phyloP scores from a whole-genome alignment of 2,113 vertebrate genomes.

The Syngnathoides biaculeatus region DNA sequence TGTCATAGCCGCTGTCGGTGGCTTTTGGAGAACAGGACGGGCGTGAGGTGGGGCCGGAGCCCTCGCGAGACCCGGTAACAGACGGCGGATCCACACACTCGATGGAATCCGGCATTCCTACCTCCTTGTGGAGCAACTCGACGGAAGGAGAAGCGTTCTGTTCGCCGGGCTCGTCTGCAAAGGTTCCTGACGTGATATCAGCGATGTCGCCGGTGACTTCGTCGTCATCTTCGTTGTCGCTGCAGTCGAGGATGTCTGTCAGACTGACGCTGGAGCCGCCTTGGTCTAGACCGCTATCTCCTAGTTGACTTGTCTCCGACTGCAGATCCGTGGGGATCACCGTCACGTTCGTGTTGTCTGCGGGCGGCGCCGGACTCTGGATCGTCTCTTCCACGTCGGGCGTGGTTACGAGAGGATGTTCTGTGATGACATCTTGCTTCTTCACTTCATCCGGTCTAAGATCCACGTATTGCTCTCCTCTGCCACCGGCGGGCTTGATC shows the following conservation, averaged over 20 bases:
- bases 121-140: constrained; percentile 83
- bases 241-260: constrained; percentile 72
- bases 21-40: constrained; percentile 80
- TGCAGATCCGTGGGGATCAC: constrained; percentile 50
- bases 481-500: constrained; percentile 36
- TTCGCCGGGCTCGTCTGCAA: constrained; percentile 75
- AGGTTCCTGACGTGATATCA: constrained; percentile 79
- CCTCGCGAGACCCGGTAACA: constrained; percentile 75
- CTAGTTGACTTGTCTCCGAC: constrained; percentile 54
- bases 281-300: constrained; percentile 59
- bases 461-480: constrained; percentile 51
- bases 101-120: constrained; percentile 82
- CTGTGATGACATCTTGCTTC: constrained; percentile 39
- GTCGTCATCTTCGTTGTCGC: constrained; percentile 71
- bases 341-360: constrained; percentile 44
- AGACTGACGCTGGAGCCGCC: constrained; percentile 71
- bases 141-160: constrained; percentile 54
- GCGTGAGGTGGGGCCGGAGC: constrained; percentile 70
- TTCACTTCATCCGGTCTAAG: constrained; percentile 19
- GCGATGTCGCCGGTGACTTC: constrained; percentile 70
- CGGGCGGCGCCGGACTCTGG: constrained; percentile 38
- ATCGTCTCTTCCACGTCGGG: constrained; percentile 42
- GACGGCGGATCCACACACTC: constrained; percentile 84
- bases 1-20: constrained; percentile 94
- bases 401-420: constrained; percentile 35